Evolutionary conservation across 37 sponge, comb jelly and placozoan species (phyloP), one percentile per base, ranked within the genome.

Genomic region (Aplysina aerophoba): DNA sequence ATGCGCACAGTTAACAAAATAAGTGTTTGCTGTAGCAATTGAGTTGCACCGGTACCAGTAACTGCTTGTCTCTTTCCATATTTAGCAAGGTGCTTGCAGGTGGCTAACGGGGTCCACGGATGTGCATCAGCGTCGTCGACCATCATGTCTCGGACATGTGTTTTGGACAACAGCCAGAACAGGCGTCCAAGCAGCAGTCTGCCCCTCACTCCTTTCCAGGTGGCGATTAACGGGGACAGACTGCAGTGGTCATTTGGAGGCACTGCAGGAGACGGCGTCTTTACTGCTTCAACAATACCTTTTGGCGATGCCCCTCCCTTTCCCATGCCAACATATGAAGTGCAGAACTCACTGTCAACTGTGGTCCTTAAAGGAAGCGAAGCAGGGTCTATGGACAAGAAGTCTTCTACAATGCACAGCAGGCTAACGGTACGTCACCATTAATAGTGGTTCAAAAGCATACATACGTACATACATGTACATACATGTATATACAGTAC

Each of bases 241-340:
- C 14, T 35, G 17, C 12, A 22, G 11, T 69, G 71, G 71, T 4
- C 71, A 69, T 30, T 69, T 16, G 34, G 34, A 16, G 34, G 34
- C 34, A 30, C 71, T 4, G 34, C 6, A 35, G 71, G 34, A 17
- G 71, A 35, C 28, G 71, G 13, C 34, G 28, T 31, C 34, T 17
- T 69, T 24, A n/a, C n/a, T n/a, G 28, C 71, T 16, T 12, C 28
- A 17, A 27, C 71, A 31, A 1, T 69, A 3, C 71, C 71, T 28
- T 16, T 17, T 6, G 35, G 35, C 28, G 34, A 69, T 8, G 24
- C 50, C 3, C 78, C 53, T 22, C 78, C 78, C 21, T 75, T 75
- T 21, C 78, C 78, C 21, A 75, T 50, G 21, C 78, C 78, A 15
- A 75, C 37, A 16, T 75, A 75, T 25, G 78, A 75, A 44, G n/a